phyloP scores from a whole-genome alignment of 2,888 invertebrate genomes.

The Dioctria rufipes region DNA sequence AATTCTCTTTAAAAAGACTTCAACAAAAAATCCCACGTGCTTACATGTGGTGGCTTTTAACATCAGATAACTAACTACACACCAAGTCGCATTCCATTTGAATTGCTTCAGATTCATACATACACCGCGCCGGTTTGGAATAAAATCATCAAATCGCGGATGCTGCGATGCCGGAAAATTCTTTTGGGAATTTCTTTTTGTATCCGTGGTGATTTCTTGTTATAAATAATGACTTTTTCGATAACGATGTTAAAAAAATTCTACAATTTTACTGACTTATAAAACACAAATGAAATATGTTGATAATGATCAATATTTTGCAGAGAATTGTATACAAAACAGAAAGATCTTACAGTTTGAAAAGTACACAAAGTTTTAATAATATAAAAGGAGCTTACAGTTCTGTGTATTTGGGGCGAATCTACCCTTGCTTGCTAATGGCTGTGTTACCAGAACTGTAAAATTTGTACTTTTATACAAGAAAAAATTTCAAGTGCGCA shows the following conservation, averaged over 20 bases:
- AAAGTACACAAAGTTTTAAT: no score
- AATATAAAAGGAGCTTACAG: no score
- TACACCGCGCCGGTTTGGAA: neutral
- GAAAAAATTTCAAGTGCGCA: no score
- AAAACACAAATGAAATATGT: neutral
- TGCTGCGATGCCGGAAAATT: constrained; percentile 8
- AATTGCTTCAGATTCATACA: constrained; percentile 32
- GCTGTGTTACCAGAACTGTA: no score
- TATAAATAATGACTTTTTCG: neutral
- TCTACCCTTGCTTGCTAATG: no score
- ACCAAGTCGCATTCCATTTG: constrained; percentile 46
- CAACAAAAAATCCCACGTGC: constrained; percentile 27
- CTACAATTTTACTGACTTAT: neutral
- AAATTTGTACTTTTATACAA: no score
- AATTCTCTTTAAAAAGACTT: constrained; percentile 6
- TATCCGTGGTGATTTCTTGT: constrained; percentile 13
- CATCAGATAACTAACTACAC: constrained; percentile 20
- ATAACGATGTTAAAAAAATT: neutral
- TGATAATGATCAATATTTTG: neutral
- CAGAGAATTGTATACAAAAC: neutral
- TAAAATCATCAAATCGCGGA: constrained; percentile 35
- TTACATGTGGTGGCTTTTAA: constrained; percentile 44
- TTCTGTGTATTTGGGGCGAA: no score
- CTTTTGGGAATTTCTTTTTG: constrained; percentile 31
- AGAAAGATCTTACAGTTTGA: no score